Evolutionary conservation across 2,797 vertebrate species (phyloP).

Genomic region (Syndactyla subalaris): DNA sequence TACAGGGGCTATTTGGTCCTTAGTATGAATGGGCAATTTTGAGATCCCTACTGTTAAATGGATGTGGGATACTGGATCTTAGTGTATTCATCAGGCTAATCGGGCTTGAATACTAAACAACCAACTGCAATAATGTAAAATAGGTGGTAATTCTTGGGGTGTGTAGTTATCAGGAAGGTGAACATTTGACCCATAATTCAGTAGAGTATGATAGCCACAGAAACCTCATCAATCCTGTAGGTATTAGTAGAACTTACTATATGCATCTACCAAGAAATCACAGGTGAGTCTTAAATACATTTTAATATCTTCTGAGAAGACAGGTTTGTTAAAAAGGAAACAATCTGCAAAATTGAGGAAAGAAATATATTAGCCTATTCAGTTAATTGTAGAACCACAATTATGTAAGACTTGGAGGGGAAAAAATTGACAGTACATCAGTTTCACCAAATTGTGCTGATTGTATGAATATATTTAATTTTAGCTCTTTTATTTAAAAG

Average conservation of each 20-base stretch:
- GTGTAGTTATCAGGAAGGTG: background rate
- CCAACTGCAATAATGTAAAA: conserved; percentile 1
- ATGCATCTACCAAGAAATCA: background rate
- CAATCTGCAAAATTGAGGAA: background rate
- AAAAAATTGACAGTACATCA: background rate
- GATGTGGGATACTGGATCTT: background rate
- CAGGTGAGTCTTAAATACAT: background rate
- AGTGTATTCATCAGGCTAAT: conserved; percentile 11
- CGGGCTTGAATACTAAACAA: conserved; percentile 2
- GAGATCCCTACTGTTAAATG: background rate
- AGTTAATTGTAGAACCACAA: background rate
- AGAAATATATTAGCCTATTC: background rate
- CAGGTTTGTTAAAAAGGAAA: background rate
- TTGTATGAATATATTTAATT: background rate
- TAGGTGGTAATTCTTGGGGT: background rate
- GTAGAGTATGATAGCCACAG: background rate
- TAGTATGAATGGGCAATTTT: background rate
- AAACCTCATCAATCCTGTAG: background rate
- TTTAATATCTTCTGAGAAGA: background rate
- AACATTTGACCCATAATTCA: background rate
- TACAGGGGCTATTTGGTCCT: background rate
- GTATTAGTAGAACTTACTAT: background rate
- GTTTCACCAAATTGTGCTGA: background rate
- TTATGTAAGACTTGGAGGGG: background rate
- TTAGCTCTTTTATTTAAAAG: background rate